Evolutionary conservation across 2,888 invertebrate genomes (phyloP), one percentile per base, ranked within the genome.

Genomic region (Xylota segnis): DNA sequence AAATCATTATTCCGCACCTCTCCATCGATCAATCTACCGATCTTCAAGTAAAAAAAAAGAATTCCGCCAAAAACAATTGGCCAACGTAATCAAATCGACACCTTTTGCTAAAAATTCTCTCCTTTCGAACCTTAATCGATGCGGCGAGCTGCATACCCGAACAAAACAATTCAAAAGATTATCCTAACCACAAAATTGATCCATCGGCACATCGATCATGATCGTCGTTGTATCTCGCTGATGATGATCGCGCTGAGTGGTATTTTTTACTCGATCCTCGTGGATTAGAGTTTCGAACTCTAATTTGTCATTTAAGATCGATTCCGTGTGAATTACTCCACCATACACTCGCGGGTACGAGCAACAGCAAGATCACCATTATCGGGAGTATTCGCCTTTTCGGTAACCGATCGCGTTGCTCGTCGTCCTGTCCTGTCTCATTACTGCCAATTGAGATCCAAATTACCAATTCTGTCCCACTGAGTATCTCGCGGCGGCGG

Each of bases 301-400:
- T 86, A 86, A 86, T 86, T 86, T 86, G 86, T 86, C 86, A 86
- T 86, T 86, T 86, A 86, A 86, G 86, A 82, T 86, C 86, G 82
- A 86, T 86, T 86, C 72, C 86, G 86, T 86, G 86, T 86, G 86
- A 82, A 86, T 82, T 82, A 86, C 82, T 61, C 59, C 54, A 56
- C 40, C 58, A 43, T 65, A 45, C 34, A n/a, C 10, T 7, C 32
- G 59, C 34, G 37, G 37, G 37, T 9, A 34, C 58, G n/a, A 75
- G n/a, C n/a, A 78, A 83, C 78, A 78, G 27, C 83, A 72, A 61
- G 32, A 77, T 83, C 82, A 68, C 71, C 71, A 82, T 71, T 78
- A 78, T 56, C 16, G 32, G 52, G 47, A 16, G 18, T 18, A 54
- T 58, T 68, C 27, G 63, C 54, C 82, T 82, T 86, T 86, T 86